Evolutionary conservation across 2,113 vertebrate genomes (phyloP).

Genomic region (Chamaea fasciata): DNA sequence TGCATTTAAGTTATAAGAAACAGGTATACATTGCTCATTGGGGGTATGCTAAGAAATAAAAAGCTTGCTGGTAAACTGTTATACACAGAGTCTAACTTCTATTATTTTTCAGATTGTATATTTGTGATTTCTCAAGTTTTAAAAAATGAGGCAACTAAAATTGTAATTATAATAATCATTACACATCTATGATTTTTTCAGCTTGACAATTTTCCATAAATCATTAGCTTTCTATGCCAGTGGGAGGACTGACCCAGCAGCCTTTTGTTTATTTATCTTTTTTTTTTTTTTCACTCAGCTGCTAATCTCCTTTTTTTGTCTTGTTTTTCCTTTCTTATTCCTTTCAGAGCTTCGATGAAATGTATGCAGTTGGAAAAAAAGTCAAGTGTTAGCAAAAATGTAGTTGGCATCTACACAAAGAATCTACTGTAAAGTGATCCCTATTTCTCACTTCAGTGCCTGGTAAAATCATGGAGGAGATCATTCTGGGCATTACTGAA

Average conservation of each 20-base stretch:
- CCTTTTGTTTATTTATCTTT: not conserved
- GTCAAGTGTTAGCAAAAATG: not conserved
- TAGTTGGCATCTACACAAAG: not conserved
- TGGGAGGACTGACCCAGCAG: not conserved
- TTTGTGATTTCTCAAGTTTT: not conserved
- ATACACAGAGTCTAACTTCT: not conserved
- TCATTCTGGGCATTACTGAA: not conserved
- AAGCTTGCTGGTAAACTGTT: not conserved
- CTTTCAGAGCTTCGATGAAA: not conserved
- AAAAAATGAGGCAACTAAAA: not conserved
- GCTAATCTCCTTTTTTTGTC: not conserved
- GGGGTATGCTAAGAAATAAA: not conserved
- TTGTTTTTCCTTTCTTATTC: not conserved
- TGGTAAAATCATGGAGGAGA: not conserved
- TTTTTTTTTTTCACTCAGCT: not conserved
- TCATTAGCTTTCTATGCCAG: not conserved
- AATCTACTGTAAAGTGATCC: not conserved
- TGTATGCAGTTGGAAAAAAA: not conserved
- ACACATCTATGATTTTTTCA: not conserved
- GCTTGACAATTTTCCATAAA: not conserved
- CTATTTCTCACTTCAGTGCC: not conserved
- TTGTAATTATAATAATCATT: not conserved
- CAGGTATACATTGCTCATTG: not conserved
- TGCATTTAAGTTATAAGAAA: not conserved
- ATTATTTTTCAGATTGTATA: not conserved